Conservation (phyloP, 2,888 invertebrate species). For the Caenorhabditis plicata region DNA sequence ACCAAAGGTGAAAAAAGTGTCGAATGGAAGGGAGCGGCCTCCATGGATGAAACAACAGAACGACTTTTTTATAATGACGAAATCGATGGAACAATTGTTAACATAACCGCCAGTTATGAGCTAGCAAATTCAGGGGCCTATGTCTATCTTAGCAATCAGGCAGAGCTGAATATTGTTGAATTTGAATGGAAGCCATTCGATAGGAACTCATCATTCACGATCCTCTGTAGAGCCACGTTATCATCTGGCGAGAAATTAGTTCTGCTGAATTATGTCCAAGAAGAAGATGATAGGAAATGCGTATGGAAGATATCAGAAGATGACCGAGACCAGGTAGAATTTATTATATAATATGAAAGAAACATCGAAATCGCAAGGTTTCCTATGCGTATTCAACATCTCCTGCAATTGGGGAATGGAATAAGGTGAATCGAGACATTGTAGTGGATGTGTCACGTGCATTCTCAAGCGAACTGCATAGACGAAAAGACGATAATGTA, state of each 20-base stretch:
- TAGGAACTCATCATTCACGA: slow-evolving; percentile 46
- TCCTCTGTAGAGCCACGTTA: slow-evolving; percentile 35
- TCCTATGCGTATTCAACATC: slow-evolving; percentile 47
- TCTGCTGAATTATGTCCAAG: slow-evolving; percentile 46
- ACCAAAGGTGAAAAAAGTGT: slow-evolving; percentile 19
- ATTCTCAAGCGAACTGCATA: slow-evolving; percentile 31
- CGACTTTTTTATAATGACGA: slow-evolving; percentile 37
- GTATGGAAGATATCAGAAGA: slow-evolving; percentile 45
- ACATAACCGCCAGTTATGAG: slow-evolving; percentile 32
- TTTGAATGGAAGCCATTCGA: slow-evolving; percentile 43
- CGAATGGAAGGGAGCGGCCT: slow-evolving; percentile 45
- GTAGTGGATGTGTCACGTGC: slow-evolving; percentile 53
- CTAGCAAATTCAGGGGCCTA: slow-evolving; percentile 45
- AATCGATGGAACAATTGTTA: slow-evolving; percentile 28
- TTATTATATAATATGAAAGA: slow-evolving; percentile 8
- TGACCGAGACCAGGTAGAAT: slow-evolving; percentile 11
- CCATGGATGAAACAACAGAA: slow-evolving; percentile 40
- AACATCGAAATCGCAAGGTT: slow-evolving; percentile 31
- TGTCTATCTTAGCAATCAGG: slow-evolving; percentile 34
- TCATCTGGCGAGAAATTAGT: slow-evolving; percentile 19
- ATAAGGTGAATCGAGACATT: slow-evolving; percentile 43
- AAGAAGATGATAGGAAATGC: slow-evolving; percentile 30
- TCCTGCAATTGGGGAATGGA: slow-evolving; percentile 25
- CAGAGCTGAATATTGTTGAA: slow-evolving; percentile 35
- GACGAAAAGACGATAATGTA: slow-evolving; percentile 35